Percentiles rank a stretch among this genome's conserved stretches.
Conservation (phyloP, 2,888 invertebrate genomes). For the Oscheius sp. region DNA sequence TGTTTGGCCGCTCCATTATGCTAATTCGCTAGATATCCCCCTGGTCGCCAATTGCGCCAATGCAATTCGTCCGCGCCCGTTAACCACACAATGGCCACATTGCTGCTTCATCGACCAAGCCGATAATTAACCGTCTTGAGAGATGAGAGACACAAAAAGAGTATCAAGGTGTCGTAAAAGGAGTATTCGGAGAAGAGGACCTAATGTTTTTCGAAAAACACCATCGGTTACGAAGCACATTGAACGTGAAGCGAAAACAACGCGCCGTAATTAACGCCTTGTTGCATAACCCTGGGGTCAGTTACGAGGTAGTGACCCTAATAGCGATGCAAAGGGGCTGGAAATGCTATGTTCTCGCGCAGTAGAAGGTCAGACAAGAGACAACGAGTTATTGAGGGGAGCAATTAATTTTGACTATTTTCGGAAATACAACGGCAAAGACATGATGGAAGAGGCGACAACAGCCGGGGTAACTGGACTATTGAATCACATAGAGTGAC, state of each 20-base stretch:
- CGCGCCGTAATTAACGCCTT: not conserved
- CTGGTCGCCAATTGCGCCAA: slow-evolving; percentile 20
- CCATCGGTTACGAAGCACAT: too few species aligned
- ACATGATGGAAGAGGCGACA: slow-evolving; percentile 5
- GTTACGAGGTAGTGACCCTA: not conserved
- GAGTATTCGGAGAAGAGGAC: not conserved
- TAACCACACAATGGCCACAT: slow-evolving; percentile 20
- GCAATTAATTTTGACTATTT: not conserved
- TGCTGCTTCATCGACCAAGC: not conserved
- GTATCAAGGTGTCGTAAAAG: not conserved
- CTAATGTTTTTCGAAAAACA: too few species aligned
- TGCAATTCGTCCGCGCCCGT: slow-evolving; percentile 24
- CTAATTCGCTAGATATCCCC: slow-evolving; percentile 34
- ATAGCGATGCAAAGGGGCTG: not conserved
- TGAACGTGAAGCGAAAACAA: too few species aligned
- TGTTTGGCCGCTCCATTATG: slow-evolving; percentile 36
- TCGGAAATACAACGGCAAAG: not conserved
- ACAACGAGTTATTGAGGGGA: not conserved
- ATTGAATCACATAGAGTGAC: slow-evolving; percentile 6
- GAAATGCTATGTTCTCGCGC: not conserved
- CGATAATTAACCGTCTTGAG: not conserved
- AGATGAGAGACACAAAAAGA: not conserved
- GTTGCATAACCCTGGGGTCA: not conserved
- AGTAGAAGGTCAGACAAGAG: not conserved
- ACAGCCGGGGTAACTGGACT: slow-evolving; percentile 2